phyloP scores from a whole-genome alignment of 1,140 invertebrate species.

The Drosophila kohkoa region DNA sequence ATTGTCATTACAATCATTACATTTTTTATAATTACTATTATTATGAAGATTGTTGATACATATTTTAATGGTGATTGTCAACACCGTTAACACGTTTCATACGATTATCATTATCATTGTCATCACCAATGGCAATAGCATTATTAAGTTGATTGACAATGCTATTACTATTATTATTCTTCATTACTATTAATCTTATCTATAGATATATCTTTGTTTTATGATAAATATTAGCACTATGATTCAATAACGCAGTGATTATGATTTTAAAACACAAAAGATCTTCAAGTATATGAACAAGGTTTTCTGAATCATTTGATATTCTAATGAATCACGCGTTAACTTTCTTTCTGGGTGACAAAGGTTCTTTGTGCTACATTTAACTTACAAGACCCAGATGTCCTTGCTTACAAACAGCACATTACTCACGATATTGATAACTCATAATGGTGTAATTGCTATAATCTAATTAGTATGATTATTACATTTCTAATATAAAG shows the following conservation, averaged over 20 bases:
- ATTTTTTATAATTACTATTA: background rate
- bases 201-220: background rate
- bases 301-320: background rate
- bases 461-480: background rate
- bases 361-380: no score
- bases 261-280: background rate
- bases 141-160: background rate
- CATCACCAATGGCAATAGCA: background rate
- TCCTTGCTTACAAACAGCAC: background rate
- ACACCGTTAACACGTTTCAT: background rate
- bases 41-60: background rate
- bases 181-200: background rate
- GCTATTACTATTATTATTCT: background rate
- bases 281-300: background rate
- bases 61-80: background rate
- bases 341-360: background rate
- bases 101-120: background rate
- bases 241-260: no score
- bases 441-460: background rate
- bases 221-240: no score
- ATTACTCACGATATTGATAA: background rate
- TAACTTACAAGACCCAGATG: background rate
- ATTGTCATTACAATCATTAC: background rate
- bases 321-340: background rate
- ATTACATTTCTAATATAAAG: no score